Percentiles rank a stretch among this genome's conserved stretches.
phyloP scores from a whole-genome alignment of 2,113 vertebrate genomes.

The Terrapene triunguis region DNA sequence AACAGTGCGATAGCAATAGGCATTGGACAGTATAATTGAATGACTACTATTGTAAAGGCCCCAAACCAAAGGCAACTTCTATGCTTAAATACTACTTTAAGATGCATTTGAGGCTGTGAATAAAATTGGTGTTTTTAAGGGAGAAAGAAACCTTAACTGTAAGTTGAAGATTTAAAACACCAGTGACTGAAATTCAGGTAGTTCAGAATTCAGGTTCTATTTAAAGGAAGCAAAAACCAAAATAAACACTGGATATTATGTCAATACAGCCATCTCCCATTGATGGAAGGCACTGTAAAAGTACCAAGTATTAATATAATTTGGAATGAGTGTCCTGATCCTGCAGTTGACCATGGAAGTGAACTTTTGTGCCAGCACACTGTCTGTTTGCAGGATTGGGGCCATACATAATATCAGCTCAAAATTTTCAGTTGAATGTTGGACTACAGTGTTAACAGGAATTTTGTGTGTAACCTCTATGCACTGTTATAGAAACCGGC shows the following conservation, averaged over 20 bases:
- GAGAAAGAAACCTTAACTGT: background rate
- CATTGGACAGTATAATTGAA: background rate
- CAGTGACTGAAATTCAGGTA: background rate
- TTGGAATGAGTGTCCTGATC: background rate
- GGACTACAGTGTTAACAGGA: background rate
- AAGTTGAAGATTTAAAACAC: background rate
- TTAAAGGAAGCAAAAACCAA: background rate
- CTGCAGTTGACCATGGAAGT: background rate
- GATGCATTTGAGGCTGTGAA: background rate
- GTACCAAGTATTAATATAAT: background rate
- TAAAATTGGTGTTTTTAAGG: background rate
- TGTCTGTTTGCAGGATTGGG: conserved; percentile 3
- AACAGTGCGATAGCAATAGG: background rate
- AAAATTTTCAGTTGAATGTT: conserved; percentile 21
- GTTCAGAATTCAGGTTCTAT: background rate
- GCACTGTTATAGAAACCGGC: background rate
- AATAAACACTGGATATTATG: background rate
- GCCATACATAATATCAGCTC: background rate
- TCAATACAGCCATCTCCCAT: background rate
- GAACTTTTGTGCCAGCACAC: background rate
- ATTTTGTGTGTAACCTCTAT: background rate
- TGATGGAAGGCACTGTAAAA: background rate
- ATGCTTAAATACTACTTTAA: background rate
- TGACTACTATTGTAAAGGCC: background rate
- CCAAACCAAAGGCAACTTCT: background rate